A percentile compares a stretch with the other conserved stretches of the same genome.
These are phyloP conservation scores for Mormyrops attenuatus DNA, from an alignment of 2,797 vertebrate genomes.

Conservation along the genomic window DNA sequence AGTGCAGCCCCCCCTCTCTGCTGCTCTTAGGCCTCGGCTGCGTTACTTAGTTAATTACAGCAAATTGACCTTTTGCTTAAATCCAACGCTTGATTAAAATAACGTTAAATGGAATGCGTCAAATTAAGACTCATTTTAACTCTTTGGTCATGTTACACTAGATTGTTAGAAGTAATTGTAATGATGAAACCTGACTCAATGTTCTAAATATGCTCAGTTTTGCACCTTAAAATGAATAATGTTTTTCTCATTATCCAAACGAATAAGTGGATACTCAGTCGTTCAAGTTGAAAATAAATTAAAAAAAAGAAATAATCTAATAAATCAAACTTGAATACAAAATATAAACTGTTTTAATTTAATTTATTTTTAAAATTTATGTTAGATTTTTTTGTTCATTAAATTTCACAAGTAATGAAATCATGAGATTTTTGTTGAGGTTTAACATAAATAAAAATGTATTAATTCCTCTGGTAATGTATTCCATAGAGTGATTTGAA, in stretches of 20 bases:
- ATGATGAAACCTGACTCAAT: neutral
- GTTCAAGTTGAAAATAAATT: neutral
- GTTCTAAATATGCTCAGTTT: neutral
- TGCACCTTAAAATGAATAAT: neutral
- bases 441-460: neutral
- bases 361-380: neutral
- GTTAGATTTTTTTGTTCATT: neutral
- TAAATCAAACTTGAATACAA: neutral
- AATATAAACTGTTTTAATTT: neutral
- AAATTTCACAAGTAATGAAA: neutral
- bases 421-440: neutral
- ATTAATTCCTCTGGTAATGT: neutral
- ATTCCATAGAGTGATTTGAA: neutral
- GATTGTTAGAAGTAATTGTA: neutral
- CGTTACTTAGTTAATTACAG: neutral
- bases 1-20: neutral
- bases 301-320: neutral
- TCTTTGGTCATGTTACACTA: neutral
- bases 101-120: neutral
- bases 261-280: neutral
- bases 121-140: neutral
- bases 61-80: neutral
- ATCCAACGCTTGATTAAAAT: neutral
- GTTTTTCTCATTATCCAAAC: neutral
- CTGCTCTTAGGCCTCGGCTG: neutral